phyloP scores from a whole-genome alignment of 2,113 vertebrate genomes.

The Psittacula cyanocephala region DNA sequence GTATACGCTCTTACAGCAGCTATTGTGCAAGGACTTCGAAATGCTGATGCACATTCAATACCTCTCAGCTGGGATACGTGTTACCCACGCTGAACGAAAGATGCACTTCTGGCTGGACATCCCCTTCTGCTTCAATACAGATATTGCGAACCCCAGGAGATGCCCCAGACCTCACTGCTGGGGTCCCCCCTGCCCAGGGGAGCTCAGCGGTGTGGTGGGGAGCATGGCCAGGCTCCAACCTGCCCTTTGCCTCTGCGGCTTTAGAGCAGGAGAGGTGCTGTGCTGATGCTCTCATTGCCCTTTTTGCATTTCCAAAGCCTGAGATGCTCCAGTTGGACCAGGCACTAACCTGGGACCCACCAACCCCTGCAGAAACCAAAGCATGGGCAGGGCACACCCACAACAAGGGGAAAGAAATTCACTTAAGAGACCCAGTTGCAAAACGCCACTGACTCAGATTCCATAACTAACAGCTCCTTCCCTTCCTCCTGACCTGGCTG shows the following conservation, averaged over 20 bases:
- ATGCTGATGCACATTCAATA: fast-evolving
- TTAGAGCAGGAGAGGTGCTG: neutral
- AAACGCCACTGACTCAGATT: neutral
- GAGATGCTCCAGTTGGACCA: neutral
- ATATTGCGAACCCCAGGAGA: neutral
- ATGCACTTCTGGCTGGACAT: fast-evolving
- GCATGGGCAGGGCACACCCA: fast-evolving
- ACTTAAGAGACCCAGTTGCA: neutral
- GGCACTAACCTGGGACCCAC: fast-evolving
- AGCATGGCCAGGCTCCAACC: neutral
- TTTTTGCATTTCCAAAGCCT: neutral
- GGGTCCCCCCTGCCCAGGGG: neutral
- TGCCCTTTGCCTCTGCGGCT: fast-evolving
- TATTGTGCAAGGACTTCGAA: neutral
- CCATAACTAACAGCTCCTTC: neutral
- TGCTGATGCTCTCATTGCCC: fast-evolving
- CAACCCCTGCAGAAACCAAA: fast-evolving
- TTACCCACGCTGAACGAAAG: fast-evolving
- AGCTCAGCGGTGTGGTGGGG: neutral
- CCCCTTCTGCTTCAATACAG: neutral
- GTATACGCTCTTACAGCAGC: fast-evolving
- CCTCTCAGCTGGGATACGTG: fast-evolving
- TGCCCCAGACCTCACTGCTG: fast-evolving
- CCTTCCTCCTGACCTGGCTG: neutral
- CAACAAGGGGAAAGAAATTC: neutral